phyloP scores from a whole-genome alignment of 37 sponge, comb jelly and placozoan genomes.

The Spongilla lacustris region DNA sequence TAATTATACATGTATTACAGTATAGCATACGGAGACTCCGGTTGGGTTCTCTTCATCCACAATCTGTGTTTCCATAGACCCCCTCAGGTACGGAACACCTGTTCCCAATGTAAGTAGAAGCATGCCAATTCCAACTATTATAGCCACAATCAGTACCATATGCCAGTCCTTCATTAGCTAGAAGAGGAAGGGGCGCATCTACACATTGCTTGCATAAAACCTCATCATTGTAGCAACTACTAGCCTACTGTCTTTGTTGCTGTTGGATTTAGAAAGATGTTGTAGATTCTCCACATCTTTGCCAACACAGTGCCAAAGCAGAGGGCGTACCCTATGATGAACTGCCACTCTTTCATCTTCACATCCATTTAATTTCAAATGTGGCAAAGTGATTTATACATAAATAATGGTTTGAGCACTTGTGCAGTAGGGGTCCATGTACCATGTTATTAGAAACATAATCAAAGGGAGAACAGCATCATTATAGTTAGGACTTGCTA shows the following conservation, averaged over 20 bases:
- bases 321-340: not conserved
- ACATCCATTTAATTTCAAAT: not conserved
- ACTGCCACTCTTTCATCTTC: not conserved
- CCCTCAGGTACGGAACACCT: not conserved
- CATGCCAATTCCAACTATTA: not conserved
- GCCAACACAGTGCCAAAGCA: conserved; percentile 15
- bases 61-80: not conserved
- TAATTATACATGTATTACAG: not conserved
- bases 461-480: too few relatives aligned
- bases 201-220: not conserved
- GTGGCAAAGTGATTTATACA: not conserved
- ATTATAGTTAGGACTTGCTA: too few relatives aligned
- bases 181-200: not conserved
- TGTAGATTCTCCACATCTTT: conserved; percentile 34
- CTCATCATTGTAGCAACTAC: not conserved
- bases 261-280: not conserved
- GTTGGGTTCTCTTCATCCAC: not conserved
- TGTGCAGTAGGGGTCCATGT: not conserved
- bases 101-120: conserved; percentile 6
- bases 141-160: conserved; percentile 1
- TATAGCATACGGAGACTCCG: not conserved
- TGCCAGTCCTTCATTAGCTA: conserved; percentile 16
- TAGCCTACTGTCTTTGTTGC: not conserved
- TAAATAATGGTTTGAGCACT: not conserved
- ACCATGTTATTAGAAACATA: too few relatives aligned